Percentiles rank a stretch among this genome's conserved stretches.
phyloP scores from a whole-genome alignment of 2,888 invertebrate species.

The Ecliptopera silaceata region DNA sequence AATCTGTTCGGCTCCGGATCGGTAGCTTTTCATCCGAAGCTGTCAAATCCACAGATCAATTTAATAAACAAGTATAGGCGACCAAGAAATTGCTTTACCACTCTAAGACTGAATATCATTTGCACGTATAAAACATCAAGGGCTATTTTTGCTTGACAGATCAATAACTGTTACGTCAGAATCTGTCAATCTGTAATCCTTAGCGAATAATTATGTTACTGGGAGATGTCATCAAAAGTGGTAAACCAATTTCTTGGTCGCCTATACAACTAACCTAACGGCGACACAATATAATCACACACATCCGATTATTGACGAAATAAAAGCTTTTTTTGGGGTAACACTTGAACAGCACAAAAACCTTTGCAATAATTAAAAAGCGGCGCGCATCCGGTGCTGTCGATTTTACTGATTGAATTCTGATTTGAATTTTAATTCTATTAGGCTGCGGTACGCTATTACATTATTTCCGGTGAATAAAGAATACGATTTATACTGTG shows the following conservation, averaged over 20 bases:
- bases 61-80: slow-evolving; percentile 50
- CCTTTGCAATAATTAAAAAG: slow-evolving; percentile 78
- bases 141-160: too few species aligned
- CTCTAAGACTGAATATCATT: too few species aligned
- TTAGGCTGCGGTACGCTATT: slow-evolving; percentile 49
- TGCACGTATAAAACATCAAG: too few species aligned
- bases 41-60: slow-evolving; percentile 54
- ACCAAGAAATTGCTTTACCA: too few species aligned
- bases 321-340: slow-evolving; percentile 56
- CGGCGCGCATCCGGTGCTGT: slow-evolving; percentile 65
- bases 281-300: slow-evolving; percentile 48
- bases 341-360: slow-evolving; percentile 49
- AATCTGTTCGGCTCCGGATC: slow-evolving; percentile 63
- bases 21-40: slow-evolving; percentile 68
- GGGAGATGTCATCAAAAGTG: too few species aligned
- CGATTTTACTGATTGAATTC: slow-evolving; percentile 71
- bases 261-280: slow-evolving; percentile 40
- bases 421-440: slow-evolving; percentile 73
- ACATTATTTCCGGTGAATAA: slow-evolving; percentile 67
- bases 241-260: too few species aligned
- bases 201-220: too few species aligned
- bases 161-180: too few species aligned
- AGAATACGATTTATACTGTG: slow-evolving; percentile 49
- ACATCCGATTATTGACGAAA: slow-evolving; percentile 45
- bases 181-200: too few species aligned